A percentile compares a stretch with the other conserved stretches of the same genome.
Conservation (phyloP, 37 sponge, comb jelly and placozoan genomes). For the Diacarnus erythraeanus region DNA sequence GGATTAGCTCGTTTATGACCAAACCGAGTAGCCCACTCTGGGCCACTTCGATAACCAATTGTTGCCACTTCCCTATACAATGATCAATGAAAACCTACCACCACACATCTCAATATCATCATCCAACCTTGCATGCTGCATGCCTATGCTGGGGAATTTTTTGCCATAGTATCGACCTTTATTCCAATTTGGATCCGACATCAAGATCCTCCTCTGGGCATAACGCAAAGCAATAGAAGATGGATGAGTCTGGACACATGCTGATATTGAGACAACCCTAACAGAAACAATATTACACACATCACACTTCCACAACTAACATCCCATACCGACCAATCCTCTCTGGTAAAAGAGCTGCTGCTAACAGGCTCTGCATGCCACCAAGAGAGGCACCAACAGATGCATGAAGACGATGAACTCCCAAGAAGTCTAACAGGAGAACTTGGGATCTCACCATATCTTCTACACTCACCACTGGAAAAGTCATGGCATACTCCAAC, state of each 20-base stretch:
- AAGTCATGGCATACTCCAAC: slow-evolving; percentile 67
- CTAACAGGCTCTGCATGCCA: slow-evolving; percentile 69
- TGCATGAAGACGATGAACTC: slow-evolving; percentile 64
- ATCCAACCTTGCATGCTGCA: slow-evolving; percentile 76
- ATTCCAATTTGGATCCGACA: slow-evolving; percentile 87
- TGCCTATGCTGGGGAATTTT: slow-evolving; percentile 67
- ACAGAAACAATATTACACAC: neutral
- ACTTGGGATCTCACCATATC: slow-evolving; percentile 69
- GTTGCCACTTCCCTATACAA: slow-evolving; percentile 69
- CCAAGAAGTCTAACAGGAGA: slow-evolving; percentile 69
- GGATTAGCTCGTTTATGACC: slow-evolving; percentile 30
- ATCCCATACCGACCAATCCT: slow-evolving; percentile 58
- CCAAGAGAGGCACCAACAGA: slow-evolving; percentile 73
- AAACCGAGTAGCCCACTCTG: slow-evolving; percentile 79
- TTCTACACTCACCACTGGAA: slow-evolving; percentile 71
- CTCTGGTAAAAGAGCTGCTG: slow-evolving; percentile 72
- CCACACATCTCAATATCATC: neutral
- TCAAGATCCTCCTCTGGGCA: slow-evolving; percentile 72
- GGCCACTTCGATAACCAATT: slow-evolving; percentile 73
- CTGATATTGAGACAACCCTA: slow-evolving; percentile 72
- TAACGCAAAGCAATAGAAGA: slow-evolving; percentile 78
- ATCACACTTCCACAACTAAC: neutral
- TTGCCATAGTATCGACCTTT: slow-evolving; percentile 71
- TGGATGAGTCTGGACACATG: slow-evolving; percentile 58
- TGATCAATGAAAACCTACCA: neutral